These are phyloP conservation scores for Drosophila auraria DNA, from an alignment of 1,140 invertebrate species.

Conservation along the genomic window DNA sequence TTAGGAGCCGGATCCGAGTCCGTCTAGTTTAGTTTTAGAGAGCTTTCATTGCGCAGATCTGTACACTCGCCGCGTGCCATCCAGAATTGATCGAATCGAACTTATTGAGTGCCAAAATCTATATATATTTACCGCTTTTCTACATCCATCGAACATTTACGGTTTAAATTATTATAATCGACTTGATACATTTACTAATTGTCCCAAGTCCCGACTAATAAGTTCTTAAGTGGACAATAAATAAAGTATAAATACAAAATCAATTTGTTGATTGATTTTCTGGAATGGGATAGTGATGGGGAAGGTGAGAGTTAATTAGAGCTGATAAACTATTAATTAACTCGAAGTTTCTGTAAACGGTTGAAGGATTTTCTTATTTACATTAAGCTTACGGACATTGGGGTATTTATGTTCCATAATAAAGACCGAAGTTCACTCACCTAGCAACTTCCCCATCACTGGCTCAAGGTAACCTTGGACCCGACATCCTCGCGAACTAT, in stretches of 20 bases:
- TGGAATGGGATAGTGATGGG: neutral
- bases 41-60: conserved; percentile 24
- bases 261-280: conserved; percentile 15
- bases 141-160: conserved; percentile 30
- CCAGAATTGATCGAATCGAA: conserved; percentile 42
- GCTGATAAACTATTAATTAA: too few relatives aligned
- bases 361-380: neutral
- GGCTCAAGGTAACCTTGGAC: neutral
- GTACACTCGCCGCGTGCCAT: conserved; percentile 60
- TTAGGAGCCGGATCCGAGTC: conserved; percentile 31
- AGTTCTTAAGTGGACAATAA: conserved; percentile 72
- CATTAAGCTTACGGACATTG: neutral
- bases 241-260: conserved; percentile 31
- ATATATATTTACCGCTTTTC: conserved; percentile 29
- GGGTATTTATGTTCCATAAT: too few relatives aligned
- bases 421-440: neutral
- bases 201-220: conserved; percentile 38
- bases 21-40: conserved; percentile 52
- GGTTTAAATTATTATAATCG: conserved; percentile 20
- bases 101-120: conserved; percentile 37
- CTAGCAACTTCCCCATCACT: conserved; percentile 3
- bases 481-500: neutral
- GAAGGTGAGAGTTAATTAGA: neutral
- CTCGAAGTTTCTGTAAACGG: neutral
- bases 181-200: conserved; percentile 39